Conservation (phyloP, 1,140 invertebrate genomes). For the Diachasmimorpha longicaudata region DNA sequence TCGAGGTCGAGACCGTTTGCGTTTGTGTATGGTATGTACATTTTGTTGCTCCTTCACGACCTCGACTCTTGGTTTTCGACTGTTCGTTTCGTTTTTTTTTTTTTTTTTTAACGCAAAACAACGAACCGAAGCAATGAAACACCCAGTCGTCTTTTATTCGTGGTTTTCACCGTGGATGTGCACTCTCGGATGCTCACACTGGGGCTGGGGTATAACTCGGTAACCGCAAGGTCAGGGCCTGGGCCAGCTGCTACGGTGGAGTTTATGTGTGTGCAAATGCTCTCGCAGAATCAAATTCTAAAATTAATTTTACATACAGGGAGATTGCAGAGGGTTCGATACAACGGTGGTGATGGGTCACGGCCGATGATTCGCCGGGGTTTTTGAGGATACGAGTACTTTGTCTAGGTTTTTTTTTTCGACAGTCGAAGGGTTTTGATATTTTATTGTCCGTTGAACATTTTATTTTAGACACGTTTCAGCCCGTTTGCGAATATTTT, state of each 20-base stretch:
- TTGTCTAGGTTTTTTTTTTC: too few relatives aligned
- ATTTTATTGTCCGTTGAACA: too few relatives aligned
- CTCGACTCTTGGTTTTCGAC: constrained; percentile 19
- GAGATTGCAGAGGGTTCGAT: too few relatives aligned
- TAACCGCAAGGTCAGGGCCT: not conserved
- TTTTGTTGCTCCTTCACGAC: constrained; percentile 37
- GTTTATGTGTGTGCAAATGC: not conserved
- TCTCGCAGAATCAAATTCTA: not conserved
- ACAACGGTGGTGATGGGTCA: too few relatives aligned
- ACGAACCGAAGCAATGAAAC: not conserved
- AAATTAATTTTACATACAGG: not conserved
- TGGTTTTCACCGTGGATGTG: not conserved
- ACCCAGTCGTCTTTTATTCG: not conserved
- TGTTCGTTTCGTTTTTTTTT: not conserved
- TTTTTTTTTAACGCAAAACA: not conserved
- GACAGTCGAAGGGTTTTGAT: too few relatives aligned
- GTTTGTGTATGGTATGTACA: not conserved
- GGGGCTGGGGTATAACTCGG: not conserved
- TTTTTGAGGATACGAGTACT: too few relatives aligned
- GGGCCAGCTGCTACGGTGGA: not conserved
- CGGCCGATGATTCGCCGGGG: too few relatives aligned
- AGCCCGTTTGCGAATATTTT: too few relatives aligned
- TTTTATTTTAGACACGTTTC: too few relatives aligned
- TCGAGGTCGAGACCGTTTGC: constrained; percentile 42
- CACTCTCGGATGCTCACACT: not conserved